Percentiles rank a stretch among this genome's conserved stretches.
Evolutionary conservation across 2,797 vertebrate genomes (phyloP).

Genomic region (Amblyraja radiata): DNA sequence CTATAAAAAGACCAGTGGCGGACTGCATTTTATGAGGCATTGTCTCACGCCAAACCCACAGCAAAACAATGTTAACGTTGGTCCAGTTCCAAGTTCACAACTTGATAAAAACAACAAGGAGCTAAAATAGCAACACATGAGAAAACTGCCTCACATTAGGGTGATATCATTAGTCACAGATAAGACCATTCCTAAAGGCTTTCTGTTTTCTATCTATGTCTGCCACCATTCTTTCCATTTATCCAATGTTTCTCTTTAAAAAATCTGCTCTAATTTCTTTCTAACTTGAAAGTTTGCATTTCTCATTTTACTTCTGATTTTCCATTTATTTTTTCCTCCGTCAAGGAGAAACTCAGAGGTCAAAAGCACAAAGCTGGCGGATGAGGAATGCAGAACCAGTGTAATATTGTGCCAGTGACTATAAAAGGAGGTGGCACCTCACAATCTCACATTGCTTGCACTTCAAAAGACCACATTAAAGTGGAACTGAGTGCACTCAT

Average conservation of each 20-base stretch:
- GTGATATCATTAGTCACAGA: constrained; percentile 17
- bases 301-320: not conserved
- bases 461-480: not conserved
- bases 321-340: not conserved
- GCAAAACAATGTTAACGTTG: not conserved
- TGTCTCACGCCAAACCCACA: constrained; percentile 3
- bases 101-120: constrained; percentile 7
- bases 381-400: not conserved
- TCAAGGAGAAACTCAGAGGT: not conserved
- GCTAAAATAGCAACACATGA: constrained; percentile 22
- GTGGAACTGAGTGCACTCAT: not conserved
- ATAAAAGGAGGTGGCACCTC: not conserved
- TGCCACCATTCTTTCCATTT: not conserved
- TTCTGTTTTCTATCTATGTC: not conserved
- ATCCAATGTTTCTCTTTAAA: not conserved
- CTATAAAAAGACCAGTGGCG: constrained; percentile 31
- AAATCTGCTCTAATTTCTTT: no score
- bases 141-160: constrained; percentile 19
- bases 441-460: not conserved
- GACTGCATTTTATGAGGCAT: constrained; percentile 17
- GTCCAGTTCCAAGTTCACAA: constrained; percentile 31
- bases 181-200: not conserved
- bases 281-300: not conserved
- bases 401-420: not conserved
- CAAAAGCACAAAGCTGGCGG: not conserved